Percentiles rank a stretch among this genome's conserved stretches.
Conservation (phyloP, 1,140 invertebrate genomes). For the Diprion similis region DNA sequence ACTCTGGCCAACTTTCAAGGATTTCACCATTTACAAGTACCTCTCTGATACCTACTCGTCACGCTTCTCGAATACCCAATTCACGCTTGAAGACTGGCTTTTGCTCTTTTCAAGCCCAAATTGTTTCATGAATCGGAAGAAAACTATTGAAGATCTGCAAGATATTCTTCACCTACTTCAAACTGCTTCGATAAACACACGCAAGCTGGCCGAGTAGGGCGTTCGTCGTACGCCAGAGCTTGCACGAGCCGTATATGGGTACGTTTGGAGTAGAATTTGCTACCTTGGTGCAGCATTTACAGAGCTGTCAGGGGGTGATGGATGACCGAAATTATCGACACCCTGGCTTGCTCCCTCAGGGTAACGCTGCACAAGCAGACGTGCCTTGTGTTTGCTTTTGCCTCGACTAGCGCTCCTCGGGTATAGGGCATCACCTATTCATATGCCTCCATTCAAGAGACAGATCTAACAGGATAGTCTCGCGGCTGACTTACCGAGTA, state of each 20-base stretch:
- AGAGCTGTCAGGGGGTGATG: background rate
- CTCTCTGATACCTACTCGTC: too few species aligned
- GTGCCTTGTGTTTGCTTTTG: background rate
- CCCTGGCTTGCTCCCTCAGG: background rate
- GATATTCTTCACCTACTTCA: too few species aligned
- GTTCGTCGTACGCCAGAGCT: too few species aligned
- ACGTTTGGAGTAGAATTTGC: background rate
- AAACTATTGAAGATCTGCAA: too few species aligned
- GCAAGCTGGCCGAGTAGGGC: too few species aligned
- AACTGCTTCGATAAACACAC: too few species aligned
- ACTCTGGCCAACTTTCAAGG: slow-evolving; percentile 1
- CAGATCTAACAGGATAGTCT: background rate
- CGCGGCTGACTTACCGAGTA: background rate
- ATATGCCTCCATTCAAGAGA: background rate
- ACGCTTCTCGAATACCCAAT: too few species aligned
- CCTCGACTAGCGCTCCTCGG: background rate
- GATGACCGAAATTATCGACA: slow-evolving; percentile 7
- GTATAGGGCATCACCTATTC: background rate
- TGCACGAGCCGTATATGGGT: too few species aligned
- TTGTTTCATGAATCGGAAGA: too few species aligned
- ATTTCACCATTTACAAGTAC: background rate
- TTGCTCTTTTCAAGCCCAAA: too few species aligned
- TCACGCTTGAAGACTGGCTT: too few species aligned
- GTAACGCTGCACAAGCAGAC: background rate
- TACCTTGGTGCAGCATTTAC: background rate